Percentiles rank a stretch among this genome's conserved stretches.
phyloP scores from a whole-genome alignment of 2,888 invertebrate species.

The Meandrusa payeni region DNA sequence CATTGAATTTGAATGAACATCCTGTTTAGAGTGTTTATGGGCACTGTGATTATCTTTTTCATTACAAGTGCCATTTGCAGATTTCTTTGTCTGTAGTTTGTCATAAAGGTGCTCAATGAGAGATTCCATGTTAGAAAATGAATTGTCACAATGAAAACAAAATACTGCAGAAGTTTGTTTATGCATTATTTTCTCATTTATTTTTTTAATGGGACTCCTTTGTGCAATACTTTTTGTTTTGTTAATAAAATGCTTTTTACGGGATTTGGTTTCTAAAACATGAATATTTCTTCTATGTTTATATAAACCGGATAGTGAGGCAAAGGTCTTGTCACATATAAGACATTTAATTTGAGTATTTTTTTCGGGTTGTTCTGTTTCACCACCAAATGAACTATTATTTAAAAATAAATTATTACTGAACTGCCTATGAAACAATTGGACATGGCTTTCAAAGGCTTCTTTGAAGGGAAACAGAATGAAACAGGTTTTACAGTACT shows the following conservation, averaged over 20 bases:
- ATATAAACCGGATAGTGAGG: conserved; percentile 29
- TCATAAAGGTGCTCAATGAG: conserved; percentile 61
- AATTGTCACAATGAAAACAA: conserved; percentile 55
- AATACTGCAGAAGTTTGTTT: not conserved
- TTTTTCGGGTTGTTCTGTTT: conserved; percentile 6
- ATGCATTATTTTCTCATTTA: not conserved
- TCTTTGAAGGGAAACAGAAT: conserved; percentile 48
- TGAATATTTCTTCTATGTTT: conserved; percentile 39
- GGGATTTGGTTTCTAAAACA: conserved; percentile 18
- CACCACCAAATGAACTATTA: not conserved
- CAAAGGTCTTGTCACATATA: conserved; percentile 35
- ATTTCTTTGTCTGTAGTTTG: conserved; percentile 38
- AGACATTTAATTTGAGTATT: conserved; percentile 34
- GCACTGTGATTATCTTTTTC: not conserved
- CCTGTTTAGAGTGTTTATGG: not conserved
- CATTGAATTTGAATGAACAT: not conserved
- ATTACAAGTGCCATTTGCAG: conserved; percentile 9
- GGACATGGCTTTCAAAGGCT: conserved; percentile 35
- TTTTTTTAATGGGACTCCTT: conserved; percentile 11
- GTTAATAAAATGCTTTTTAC: conserved; percentile 19
- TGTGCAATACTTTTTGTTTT: conserved; percentile 24
- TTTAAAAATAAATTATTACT: no score
- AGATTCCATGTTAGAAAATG: conserved; percentile 43
- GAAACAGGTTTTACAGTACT: conserved; percentile 51
- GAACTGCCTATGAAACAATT: no score